phyloP scores from a whole-genome alignment of 1,140 invertebrate species.

The Ectropis grisescens region DNA sequence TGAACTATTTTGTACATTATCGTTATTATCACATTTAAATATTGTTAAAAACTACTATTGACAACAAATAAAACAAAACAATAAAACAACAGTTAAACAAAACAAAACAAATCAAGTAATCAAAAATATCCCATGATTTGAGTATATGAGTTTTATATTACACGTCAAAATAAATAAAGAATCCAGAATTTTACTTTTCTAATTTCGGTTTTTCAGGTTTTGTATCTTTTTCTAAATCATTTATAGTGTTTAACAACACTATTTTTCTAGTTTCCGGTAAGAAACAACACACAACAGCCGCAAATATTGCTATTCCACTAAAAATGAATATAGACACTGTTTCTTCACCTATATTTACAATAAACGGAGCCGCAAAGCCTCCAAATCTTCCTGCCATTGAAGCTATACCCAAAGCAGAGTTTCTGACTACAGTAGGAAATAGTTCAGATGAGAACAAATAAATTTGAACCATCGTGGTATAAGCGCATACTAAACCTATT shows the following conservation, averaged over 20 bases:
- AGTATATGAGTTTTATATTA: no score
- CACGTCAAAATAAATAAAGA: no score
- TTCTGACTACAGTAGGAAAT: slow-evolving; percentile 78
- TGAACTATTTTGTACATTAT: no score
- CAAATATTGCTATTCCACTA: slow-evolving; percentile 28
- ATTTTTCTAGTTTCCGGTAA: slow-evolving; percentile 48
- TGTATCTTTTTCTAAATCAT: slow-evolving; percentile 34
- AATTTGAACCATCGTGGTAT: slow-evolving; percentile 71
- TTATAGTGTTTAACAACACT: slow-evolving; percentile 39
- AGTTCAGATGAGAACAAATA: slow-evolving; percentile 78
- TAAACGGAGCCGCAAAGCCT: slow-evolving; percentile 77
- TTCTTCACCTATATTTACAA: slow-evolving; percentile 68
- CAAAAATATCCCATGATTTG: no score
- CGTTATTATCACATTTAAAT: no score
- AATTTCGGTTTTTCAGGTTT: no score
- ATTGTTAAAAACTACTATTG: no score
- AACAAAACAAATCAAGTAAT: no score
- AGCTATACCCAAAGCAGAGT: slow-evolving; percentile 74
- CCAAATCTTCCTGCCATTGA: slow-evolving; percentile 75
- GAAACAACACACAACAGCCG: slow-evolving; percentile 35
- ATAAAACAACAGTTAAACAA: no score
- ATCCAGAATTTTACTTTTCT: no score
- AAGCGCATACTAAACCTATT: slow-evolving; percentile 74
- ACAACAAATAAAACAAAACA: no score
- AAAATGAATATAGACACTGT: slow-evolving; percentile 47